Percentiles rank a stretch among this genome's conserved stretches.
phyloP scores from a whole-genome alignment of 2,797 vertebrate species.

The Cheirogaleus major region DNA sequence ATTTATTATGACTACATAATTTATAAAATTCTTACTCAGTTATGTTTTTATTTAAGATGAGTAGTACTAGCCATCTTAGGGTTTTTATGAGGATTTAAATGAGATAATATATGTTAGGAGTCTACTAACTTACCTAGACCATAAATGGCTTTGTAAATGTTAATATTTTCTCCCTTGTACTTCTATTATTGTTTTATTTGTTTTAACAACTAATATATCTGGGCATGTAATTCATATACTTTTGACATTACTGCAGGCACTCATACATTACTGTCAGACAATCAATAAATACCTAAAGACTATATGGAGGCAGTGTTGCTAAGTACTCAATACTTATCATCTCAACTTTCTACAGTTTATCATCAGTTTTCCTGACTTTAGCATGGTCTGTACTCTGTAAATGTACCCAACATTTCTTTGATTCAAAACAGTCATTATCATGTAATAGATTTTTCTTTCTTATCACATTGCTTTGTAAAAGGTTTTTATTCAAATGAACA shows the following conservation, averaged over 20 bases:
- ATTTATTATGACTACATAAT: too few relatives aligned
- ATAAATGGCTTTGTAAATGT: neutral
- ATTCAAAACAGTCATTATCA: neutral
- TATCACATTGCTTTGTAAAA: neutral
- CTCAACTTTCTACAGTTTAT: neutral
- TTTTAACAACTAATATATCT: constrained; percentile 17
- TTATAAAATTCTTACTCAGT: neutral
- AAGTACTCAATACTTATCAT: neutral
- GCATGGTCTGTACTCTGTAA: neutral
- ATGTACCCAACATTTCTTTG: constrained; percentile 22
- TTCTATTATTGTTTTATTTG: constrained; percentile 23
- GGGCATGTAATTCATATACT: neutral
- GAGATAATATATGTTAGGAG: constrained; percentile 25
- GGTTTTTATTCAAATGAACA: constrained; percentile 33
- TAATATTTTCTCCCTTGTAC: neutral
- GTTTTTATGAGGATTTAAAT: constrained; percentile 44
- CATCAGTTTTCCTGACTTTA: neutral
- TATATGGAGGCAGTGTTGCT: neutral
- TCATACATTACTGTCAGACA: neutral
- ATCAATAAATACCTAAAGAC: neutral
- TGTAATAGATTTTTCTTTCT: neutral
- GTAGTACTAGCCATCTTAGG: neutral
- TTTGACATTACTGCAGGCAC: neutral
- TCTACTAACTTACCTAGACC: neutral
- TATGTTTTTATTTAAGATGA: constrained; percentile 36